These are phyloP conservation scores for Strigamia crassipes DNA, from an alignment of 2,888 invertebrate genomes.

Conservation along the genomic window DNA sequence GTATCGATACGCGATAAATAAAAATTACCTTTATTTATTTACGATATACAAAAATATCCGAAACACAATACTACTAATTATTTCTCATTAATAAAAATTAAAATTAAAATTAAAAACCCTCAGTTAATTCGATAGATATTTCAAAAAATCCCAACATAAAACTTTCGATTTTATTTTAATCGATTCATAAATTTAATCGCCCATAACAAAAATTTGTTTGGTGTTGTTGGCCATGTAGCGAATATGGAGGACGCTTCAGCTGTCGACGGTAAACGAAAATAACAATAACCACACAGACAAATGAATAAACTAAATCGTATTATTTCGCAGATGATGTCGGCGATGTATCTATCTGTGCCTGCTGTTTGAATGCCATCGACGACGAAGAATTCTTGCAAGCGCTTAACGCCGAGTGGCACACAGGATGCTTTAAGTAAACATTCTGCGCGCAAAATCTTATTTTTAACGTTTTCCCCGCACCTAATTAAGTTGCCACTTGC, in stretches of 20 bases:
- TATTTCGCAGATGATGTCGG: slow-evolving; percentile 49
- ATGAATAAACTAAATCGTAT: not conserved
- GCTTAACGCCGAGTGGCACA: slow-evolving; percentile 83
- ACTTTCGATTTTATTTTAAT: not conserved
- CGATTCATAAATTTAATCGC: not conserved
- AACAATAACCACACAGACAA: not conserved
- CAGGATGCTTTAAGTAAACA: slow-evolving; percentile 79
- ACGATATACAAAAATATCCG: too few relatives aligned
- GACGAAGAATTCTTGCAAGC: slow-evolving; percentile 80
- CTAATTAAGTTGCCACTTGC: not conserved
- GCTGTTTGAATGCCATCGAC: slow-evolving; percentile 74
- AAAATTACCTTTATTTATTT: too few relatives aligned
- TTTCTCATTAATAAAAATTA: not conserved
- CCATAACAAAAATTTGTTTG: not conserved
- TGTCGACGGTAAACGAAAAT: not conserved
- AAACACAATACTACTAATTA: not conserved
- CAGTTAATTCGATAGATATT: not conserved
- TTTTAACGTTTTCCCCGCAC: not conserved
- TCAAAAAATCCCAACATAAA: not conserved
- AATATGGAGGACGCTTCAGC: slow-evolving; percentile 30
- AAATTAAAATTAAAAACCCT: not conserved
- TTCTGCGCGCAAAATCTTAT: not conserved
- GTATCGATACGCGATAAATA: too few relatives aligned
- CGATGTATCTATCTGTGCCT: slow-evolving; percentile 65
- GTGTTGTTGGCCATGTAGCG: slow-evolving; percentile 12